Percentiles rank a stretch among this genome's conserved stretches.
These are phyloP conservation scores for Ptilodon capucinus DNA, from an alignment of 2,888 invertebrate genomes.

Conservation along the genomic window DNA sequence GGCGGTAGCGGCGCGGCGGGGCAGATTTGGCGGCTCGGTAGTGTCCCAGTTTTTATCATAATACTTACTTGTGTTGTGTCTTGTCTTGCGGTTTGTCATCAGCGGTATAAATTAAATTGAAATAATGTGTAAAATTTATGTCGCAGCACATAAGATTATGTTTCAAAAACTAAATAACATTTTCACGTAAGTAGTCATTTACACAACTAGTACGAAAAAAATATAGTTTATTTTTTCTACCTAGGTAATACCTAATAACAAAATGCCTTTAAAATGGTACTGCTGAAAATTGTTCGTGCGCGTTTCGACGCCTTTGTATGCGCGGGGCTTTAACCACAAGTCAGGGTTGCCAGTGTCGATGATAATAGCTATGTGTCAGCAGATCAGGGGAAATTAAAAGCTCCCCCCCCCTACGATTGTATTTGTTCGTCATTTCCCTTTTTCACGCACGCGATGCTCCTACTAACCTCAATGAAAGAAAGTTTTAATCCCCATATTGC, in stretches of 20 bases:
- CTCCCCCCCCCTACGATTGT: slow-evolving; percentile 34
- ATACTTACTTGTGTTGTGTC: slow-evolving; percentile 29
- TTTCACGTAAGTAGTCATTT: too few species aligned
- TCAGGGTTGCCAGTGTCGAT: slow-evolving; percentile 38
- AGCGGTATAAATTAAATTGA: neutral
- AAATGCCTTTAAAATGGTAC: too few species aligned
- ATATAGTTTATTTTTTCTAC: too few species aligned
- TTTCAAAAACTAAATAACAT: too few species aligned
- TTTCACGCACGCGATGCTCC: slow-evolving; percentile 45
- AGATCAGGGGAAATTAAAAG: slow-evolving; percentile 48
- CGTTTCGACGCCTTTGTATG: slow-evolving; percentile 22
- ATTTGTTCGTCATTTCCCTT: slow-evolving; percentile 50
- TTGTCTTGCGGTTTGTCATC: neutral
- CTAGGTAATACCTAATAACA: too few species aligned
- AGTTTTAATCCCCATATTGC: neutral
- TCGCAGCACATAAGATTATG: too few species aligned
- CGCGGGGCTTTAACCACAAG: slow-evolving; percentile 30
- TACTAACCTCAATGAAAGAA: slow-evolving; percentile 20
- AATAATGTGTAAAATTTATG: neutral
- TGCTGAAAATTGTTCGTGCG: too few species aligned
- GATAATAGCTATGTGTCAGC: slow-evolving; percentile 44
- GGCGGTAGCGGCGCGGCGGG: slow-evolving; percentile 52
- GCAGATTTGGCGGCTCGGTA: slow-evolving; percentile 59
- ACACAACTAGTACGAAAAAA: too few species aligned
- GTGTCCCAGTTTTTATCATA: slow-evolving; percentile 66